Evolutionary conservation across 30 jellyfish, hydroid and myxozoan species (phyloP), one percentile per base, ranked within the genome.

Genomic region (Sanderia malayensis): DNA sequence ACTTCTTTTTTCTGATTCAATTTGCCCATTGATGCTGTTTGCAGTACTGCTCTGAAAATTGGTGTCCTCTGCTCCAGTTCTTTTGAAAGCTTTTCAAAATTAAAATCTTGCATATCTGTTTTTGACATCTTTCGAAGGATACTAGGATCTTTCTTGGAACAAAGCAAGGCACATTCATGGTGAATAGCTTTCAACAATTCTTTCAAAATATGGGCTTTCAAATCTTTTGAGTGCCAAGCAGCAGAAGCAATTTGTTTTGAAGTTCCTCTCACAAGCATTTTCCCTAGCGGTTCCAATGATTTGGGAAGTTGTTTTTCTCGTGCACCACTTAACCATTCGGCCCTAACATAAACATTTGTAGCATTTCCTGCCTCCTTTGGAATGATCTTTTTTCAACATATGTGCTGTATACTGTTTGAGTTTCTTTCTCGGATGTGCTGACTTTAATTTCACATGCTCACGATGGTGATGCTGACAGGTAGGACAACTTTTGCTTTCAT

Each of bases 181-280:
- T n/a, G n/a, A n/a, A n/a, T n/a, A n/a, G n/a, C n/a, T n/a, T n/a
- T n/a, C n/a, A n/a, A n/a, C n/a, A n/a, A n/a, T n/a, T n/a, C n/a
- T n/a, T n/a, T n/a, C n/a, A n/a, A n/a, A n/a, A n/a, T 20, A 24
- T 31, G 32, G 13, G 31, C 37, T 32, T 62, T 32, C 19, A 66
- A 19, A 2, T 34, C 32, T 27, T 32, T 23, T 30, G 41, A 17
- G 63, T 41, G 31, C 78, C 78, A 66, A 15, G 31, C 58, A 1
- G 78, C 60, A 25, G 41, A n/a, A 31, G 66, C 78, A 31, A 66
- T 44, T 44, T 66, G 78, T 27, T 33, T 25, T 30, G 22, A 32
- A 2, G 64, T 66, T 30, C 78, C 78, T 29, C 78, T 66, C 41
- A 61, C 31, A 7, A 66, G 31, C 78, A 66, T 66, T 44, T 66